phyloP scores from a whole-genome alignment of 1,140 invertebrate species.

The Leptinotarsa undecemlineata region DNA sequence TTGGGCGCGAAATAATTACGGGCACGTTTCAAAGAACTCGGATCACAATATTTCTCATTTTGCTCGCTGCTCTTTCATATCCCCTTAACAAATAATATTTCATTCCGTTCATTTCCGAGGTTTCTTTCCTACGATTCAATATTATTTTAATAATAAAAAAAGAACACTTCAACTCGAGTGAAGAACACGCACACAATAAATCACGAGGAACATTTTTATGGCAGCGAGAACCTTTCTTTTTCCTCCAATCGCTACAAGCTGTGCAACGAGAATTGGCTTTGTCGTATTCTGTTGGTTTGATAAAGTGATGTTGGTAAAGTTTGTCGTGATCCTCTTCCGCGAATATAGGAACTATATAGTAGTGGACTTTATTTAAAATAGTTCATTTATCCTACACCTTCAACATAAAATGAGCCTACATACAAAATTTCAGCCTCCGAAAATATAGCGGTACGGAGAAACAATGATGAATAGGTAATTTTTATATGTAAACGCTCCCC shows the following conservation, averaged over 20 bases:
- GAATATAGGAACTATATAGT: background rate
- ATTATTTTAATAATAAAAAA: conserved; percentile 17
- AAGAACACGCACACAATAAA: conserved; percentile 16
- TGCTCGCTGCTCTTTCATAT: conserved; percentile 7
- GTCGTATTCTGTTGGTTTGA: no score
- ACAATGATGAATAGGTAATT: no score
- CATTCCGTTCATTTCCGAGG: conserved; percentile 2
- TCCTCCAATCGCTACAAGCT: background rate
- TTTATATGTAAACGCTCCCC: no score
- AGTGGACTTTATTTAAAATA: background rate
- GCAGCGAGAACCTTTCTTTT: conserved; percentile 6
- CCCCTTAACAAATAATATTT: conserved; percentile 19
- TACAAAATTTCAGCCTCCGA: no score
- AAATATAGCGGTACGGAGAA: no score
- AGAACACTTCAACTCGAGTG: conserved; percentile 8
- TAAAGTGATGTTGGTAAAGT: background rate
- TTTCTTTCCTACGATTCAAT: conserved; percentile 6
- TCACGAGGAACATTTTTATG: conserved; percentile 19
- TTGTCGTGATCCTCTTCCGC: background rate
- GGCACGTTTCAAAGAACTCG: background rate
- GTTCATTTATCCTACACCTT: no score
- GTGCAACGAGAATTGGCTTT: no score
- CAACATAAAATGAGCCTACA: no score
- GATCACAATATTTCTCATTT: conserved; percentile 6
- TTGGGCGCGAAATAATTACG: background rate